Evolutionary conservation across 2,113 vertebrate genomes (phyloP), one percentile per base, ranked within the genome.

Genomic region (Oryzias curvinotus): DNA sequence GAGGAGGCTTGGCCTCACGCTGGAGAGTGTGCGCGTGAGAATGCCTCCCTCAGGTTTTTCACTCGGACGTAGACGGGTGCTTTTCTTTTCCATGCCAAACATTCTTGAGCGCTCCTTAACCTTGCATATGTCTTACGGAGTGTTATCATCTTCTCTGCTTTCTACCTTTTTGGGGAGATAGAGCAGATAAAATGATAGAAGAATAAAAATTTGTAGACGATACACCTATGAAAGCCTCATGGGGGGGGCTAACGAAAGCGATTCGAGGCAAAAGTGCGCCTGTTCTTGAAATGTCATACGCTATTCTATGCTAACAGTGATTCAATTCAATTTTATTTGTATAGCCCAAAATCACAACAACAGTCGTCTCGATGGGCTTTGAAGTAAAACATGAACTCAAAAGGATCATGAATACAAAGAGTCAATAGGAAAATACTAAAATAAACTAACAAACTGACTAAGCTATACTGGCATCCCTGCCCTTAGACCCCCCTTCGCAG

Each of bases 61-160:
- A 75, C 78, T 87, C 74, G 84, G 73, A 80, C 82, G 77, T 66
- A 65, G 75, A 73, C 52, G 62, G 71, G 17, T 56, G 1, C 64
- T 36, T 73, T 72, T 63, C 69, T 74, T 78, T 80, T 73, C 45
- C 58, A 44, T 62, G 80, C 84, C 80, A 36, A 88, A 85, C 79
- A 83, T 81, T 81, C 77, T 79, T 82, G 54, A 68, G 18, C 18
- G 14, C 65, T 71, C 51, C 57, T 80, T 68, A 28, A 66, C 61
- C 64, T 57, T 21, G 48, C 53, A 71, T 63, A 63, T 48, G 52
- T 66, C 75, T 66, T 57, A 44, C 58, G 69, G 62, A 5, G 58
- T 57, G 73, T 77, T 73, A 56, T 60, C 58, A 69, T 21, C 48
- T 46, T 59, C 65, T 68, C 60, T 48, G 58, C 54, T 53, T 65